Evolutionary conservation across 2,113 vertebrate species (phyloP), one percentile per base, ranked within the genome.

Genomic region (Clarias batrachus): DNA sequence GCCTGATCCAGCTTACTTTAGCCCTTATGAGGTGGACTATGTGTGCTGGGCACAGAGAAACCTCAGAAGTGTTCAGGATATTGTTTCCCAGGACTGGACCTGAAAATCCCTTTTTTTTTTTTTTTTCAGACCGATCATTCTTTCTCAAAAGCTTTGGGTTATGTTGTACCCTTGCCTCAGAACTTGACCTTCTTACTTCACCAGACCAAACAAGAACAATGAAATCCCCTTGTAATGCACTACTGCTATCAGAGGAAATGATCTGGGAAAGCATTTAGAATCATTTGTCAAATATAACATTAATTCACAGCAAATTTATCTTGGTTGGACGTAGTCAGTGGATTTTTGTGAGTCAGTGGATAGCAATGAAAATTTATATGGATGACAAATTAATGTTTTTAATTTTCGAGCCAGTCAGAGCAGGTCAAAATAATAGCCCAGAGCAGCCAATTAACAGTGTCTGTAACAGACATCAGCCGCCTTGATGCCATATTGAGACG

Each of bases 71-170:
- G 57, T 81, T 81, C 30, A 19, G 12, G n/a, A 59, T 81, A 81
- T 27, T 62, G 4, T 81, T 81, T 81, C 57, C 57, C 30, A 62
- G 57, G 78, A 7, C 52, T 62, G 10, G 56, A 73, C 23, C 7
- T 84, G 25, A 25, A 73, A 79, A 79, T 79, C 14, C n/a, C 2
- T 33, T 33, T 33, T 33, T 33, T 33, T 33, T 33, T 33, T 57
- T 71, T 60, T 84, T 73, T 84, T 30, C 54, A 84, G 56, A 37
- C n/a, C 7, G n/a, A 71, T 83, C 41, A 30, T 71, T 59, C 21
- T 57, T 57, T 74, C 23, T 48, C 70, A 84, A 5, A 62, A 70
- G 56, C 21, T n/a, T 57, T 37, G 25, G 81, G 16, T 68, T 83
- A 17, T n/a, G 41, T 70, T 56, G 37, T 52, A 3, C 33, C 41